phyloP scores from a whole-genome alignment of 2,888 invertebrate species.

The Cosmia trapezina region DNA sequence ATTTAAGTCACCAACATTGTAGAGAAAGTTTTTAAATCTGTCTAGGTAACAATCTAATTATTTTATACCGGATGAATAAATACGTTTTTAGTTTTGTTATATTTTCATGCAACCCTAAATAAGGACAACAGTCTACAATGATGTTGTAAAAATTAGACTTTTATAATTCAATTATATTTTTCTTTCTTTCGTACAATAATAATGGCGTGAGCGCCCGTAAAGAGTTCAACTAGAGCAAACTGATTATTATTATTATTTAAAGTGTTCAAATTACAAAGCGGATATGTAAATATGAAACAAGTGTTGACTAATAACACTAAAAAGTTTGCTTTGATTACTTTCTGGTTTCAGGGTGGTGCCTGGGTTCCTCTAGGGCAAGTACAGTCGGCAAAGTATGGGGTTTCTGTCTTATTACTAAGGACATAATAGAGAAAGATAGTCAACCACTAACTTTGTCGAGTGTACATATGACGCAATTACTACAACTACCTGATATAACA shows the following conservation, averaged over 20 bases:
- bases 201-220: too few species aligned
- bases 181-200: too few species aligned
- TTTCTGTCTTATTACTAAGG: neutral
- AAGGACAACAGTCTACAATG: neutral
- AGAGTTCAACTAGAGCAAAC: too few species aligned
- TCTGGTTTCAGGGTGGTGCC: neutral
- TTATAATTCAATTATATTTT: neutral
- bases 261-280: neutral
- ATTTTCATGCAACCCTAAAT: neutral
- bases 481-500: neutral
- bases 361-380: neutral
- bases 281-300: neutral
- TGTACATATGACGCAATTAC: slow-evolving; percentile 8
- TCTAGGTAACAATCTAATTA: neutral
- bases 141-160: neutral
- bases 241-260: neutral
- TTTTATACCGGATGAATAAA: neutral
- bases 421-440: neutral
- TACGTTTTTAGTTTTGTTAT: neutral
- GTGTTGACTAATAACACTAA: too few species aligned
- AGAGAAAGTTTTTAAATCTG: neutral
- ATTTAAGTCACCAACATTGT: neutral
- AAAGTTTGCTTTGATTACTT: neutral
- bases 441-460: neutral
- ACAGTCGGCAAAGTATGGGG: neutral